Conservation (phyloP, 2,888 invertebrate genomes). For the Melieria crassipennis region DNA sequence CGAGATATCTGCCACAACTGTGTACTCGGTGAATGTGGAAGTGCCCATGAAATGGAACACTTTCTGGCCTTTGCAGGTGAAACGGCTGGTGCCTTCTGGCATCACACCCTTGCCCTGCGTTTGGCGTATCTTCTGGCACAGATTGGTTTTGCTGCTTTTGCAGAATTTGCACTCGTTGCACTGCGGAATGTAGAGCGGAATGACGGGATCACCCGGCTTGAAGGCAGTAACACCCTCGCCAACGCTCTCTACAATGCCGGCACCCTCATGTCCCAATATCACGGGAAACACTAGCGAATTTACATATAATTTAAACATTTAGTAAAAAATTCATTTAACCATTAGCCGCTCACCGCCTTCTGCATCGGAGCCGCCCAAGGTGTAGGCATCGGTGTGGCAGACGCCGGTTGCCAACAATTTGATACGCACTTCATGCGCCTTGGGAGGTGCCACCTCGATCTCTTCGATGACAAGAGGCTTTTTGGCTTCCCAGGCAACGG, state of each 20-base stretch:
- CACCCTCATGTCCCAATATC: conserved; percentile 95
- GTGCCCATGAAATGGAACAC: conserved; percentile 97
- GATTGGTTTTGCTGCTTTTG: conserved; percentile 92
- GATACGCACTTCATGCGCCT: conserved; percentile 89
- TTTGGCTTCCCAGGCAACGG: conserved; percentile 96
- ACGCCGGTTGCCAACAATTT: conserved; percentile 82
- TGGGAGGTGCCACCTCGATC: conserved; percentile 93
- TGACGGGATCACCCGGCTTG: conserved; percentile 93
- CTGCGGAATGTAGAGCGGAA: conserved; percentile 96
- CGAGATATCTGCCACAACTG: conserved; percentile 94
- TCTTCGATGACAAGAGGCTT: conserved; percentile 89
- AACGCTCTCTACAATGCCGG: conserved; percentile 95
- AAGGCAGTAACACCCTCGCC: conserved; percentile 91
- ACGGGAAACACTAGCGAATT: conserved; percentile 78
- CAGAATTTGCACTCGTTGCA: conserved; percentile 98
- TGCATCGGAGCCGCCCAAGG: conserved; percentile 86
- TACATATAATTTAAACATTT: background rate
- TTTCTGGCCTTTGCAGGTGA: conserved; percentile 73
- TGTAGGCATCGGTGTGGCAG: conserved; percentile 94
- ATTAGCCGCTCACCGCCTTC: conserved; percentile 71
- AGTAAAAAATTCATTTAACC: background rate
- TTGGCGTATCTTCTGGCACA: conserved; percentile 90
- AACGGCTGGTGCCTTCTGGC: conserved; percentile 91
- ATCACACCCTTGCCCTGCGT: conserved; percentile 90
- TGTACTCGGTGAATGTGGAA: conserved; percentile 93